phyloP scores from a whole-genome alignment of 2,113 vertebrate genomes.

The Turnix velox region DNA sequence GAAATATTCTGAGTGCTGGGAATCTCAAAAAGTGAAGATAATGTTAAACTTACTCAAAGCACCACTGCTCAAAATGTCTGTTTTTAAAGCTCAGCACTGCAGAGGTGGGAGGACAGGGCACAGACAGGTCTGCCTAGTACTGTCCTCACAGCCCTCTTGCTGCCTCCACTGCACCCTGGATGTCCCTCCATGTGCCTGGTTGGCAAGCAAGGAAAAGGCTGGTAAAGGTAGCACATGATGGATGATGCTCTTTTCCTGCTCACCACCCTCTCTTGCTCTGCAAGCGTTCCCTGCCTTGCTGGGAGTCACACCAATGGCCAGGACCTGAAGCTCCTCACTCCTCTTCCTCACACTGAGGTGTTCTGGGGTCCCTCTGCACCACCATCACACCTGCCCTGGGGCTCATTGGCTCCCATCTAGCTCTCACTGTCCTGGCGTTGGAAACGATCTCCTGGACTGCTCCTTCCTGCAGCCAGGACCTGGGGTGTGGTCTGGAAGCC shows the following conservation, averaged over 20 bases:
- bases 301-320: background rate
- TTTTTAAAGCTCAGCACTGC: background rate
- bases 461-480: background rate
- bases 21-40: background rate
- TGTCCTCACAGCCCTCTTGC: background rate
- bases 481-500: background rate
- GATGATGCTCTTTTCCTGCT: background rate
- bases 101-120: background rate
- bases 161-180: fast-evolving
- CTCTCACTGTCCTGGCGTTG: background rate
- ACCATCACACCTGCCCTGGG: background rate
- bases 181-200: background rate
- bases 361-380: too few relatives aligned
- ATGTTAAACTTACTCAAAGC: background rate
- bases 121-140: background rate
- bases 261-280: background rate
- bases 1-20: too few relatives aligned
- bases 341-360: too few relatives aligned
- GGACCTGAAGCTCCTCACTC: background rate
- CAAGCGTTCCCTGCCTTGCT: background rate
- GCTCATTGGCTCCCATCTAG: too few relatives aligned
- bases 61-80: background rate
- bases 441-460: background rate
- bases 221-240: fast-evolving
- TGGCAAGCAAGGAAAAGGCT: background rate